These are phyloP conservation scores for Dasypus novemcinctus DNA, from an alignment of 2,113 vertebrate species.

Conservation along the genomic window DNA sequence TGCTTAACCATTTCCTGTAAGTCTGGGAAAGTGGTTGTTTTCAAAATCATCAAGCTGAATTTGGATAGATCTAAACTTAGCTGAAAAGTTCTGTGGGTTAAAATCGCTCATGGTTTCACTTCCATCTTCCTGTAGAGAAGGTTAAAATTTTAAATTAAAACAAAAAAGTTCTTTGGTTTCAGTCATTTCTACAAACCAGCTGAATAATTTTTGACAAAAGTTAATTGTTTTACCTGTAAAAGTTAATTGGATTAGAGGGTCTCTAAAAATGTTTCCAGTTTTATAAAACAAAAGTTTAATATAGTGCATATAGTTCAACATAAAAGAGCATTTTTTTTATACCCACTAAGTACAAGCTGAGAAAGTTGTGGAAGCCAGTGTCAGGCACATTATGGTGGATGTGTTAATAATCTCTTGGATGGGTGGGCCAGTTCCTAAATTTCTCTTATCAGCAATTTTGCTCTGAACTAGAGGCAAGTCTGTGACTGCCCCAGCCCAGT, in stretches of 20 bases:
- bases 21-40: slow-evolving; percentile 68
- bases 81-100: slow-evolving; percentile 28
- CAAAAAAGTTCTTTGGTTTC: neutral
- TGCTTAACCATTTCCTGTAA: slow-evolving; percentile 72
- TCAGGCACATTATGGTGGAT: neutral
- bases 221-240: slow-evolving; percentile 42
- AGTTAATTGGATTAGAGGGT: neutral
- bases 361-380: neutral
- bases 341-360: neutral
- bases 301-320: neutral
- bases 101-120: slow-evolving; percentile 33
- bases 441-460: neutral
- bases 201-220: neutral
- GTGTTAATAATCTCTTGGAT: neutral
- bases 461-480: neutral
- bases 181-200: neutral
- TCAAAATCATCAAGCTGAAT: slow-evolving; percentile 33
- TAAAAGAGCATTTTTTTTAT: neutral
- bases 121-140: slow-evolving; percentile 50
- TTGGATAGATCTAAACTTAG: slow-evolving; percentile 58
- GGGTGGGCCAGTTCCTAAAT: neutral
- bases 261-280: neutral
- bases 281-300: neutral
- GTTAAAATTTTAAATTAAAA: slow-evolving; percentile 19
- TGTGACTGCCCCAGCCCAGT: neutral